These are phyloP conservation scores for Sminthurinus aureus DNA, from an alignment of 2,888 invertebrate genomes.

Conservation along the genomic window DNA sequence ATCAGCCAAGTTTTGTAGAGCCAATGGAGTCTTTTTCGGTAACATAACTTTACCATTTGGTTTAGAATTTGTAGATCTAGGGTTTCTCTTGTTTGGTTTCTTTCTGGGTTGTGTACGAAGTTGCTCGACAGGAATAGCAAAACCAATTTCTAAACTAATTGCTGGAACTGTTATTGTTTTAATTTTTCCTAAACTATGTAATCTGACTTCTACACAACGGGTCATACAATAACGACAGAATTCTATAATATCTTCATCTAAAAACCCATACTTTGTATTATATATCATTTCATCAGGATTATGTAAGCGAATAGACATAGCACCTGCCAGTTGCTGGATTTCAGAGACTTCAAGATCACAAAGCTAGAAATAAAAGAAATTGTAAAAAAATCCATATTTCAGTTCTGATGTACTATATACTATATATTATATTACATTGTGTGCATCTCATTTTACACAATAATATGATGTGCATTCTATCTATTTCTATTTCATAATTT, in stretches of 20 bases:
- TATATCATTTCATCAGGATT: conserved; percentile 36
- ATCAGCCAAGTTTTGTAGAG: too few relatives aligned
- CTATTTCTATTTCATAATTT: too few relatives aligned
- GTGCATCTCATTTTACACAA: too few relatives aligned
- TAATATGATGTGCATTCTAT: too few relatives aligned
- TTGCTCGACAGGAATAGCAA: conserved; percentile 41
- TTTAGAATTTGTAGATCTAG: too few relatives aligned
- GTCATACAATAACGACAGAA: conserved; percentile 56
- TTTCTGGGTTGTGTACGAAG: conserved; percentile 10
- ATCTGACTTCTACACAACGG: conserved; percentile 51
- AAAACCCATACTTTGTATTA: conserved; percentile 52
- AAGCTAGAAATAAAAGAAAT: conserved; percentile 67
- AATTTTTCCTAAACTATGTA: conserved; percentile 52
- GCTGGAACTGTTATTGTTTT: conserved; percentile 36
- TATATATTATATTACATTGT: too few relatives aligned
- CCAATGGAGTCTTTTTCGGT: too few relatives aligned
- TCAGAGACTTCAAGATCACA: conserved; percentile 82
- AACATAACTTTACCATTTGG: too few relatives aligned
- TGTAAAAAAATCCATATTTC: conserved; percentile 4
- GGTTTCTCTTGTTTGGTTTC: conserved; percentile 13
- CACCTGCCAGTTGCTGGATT: conserved; percentile 77
- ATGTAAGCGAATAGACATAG: conserved; percentile 67
- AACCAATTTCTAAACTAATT: conserved; percentile 43
- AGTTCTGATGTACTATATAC: too few relatives aligned
- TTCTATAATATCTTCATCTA: conserved; percentile 55